Conservation (phyloP, 2,113 vertebrate genomes). For the Petaurus breviceps region DNA sequence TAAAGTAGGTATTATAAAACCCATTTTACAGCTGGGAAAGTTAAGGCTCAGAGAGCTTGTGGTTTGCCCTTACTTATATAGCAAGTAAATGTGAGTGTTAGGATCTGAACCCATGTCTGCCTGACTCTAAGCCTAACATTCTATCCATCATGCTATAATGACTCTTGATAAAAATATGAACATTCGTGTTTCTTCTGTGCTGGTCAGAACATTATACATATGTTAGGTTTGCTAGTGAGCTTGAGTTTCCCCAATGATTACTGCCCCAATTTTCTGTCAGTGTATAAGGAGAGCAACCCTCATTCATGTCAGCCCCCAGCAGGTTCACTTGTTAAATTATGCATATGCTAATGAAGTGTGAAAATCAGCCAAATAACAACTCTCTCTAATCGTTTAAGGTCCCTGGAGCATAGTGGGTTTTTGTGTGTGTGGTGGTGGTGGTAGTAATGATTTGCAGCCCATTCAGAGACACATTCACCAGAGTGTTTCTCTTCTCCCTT, state of each 20-base stretch:
- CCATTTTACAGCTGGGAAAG: neutral
- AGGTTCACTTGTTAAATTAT: slow-evolving; percentile 87
- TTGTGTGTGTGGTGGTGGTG: slow-evolving; percentile 72
- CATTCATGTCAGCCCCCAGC: slow-evolving; percentile 83
- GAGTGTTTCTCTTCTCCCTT: slow-evolving; percentile 79
- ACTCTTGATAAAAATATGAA: neutral
- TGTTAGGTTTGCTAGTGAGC: slow-evolving; percentile 60
- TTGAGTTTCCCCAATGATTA: slow-evolving; percentile 65
- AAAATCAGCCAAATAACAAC: slow-evolving; percentile 88
- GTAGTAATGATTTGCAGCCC: slow-evolving; percentile 83
- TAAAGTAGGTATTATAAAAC: neutral
- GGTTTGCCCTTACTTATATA: neutral
- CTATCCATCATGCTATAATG: neutral
- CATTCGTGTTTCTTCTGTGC: neutral
- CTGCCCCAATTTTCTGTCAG: slow-evolving; percentile 80
- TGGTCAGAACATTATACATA: neutral
- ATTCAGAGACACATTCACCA: slow-evolving; percentile 84
- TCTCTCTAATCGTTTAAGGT: slow-evolving; percentile 85
- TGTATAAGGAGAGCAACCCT: slow-evolving; percentile 80
- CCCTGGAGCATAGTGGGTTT: slow-evolving; percentile 83
- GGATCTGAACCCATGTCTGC: neutral
- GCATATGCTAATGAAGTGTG: slow-evolving; percentile 91
- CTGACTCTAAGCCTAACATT: neutral
- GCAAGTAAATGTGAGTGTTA: neutral
- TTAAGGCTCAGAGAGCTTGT: neutral